These are phyloP conservation scores for Galleria mellonella DNA, from an alignment of 1,140 invertebrate species.

Conservation along the genomic window DNA sequence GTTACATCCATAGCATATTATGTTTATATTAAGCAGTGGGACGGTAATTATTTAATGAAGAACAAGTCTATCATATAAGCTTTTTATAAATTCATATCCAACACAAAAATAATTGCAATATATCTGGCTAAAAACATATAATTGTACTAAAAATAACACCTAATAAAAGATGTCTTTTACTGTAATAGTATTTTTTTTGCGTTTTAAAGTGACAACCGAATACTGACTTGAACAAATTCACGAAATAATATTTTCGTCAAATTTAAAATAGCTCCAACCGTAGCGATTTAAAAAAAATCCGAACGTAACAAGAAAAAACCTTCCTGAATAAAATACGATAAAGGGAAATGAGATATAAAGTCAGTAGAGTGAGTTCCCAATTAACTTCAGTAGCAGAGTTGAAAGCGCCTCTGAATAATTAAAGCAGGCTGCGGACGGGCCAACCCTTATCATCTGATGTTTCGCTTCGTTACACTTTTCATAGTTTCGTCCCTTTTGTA, in stretches of 20 bases:
- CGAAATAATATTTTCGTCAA: background rate
- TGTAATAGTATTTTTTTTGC: no score
- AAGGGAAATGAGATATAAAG: constrained; percentile 28
- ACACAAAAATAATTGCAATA: no score
- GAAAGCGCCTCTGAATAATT: constrained; percentile 58
- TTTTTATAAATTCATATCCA: no score
- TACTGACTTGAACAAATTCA: no score
- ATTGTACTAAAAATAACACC: no score
- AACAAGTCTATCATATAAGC: no score
- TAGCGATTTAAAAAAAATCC: background rate
- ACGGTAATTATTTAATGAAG: no score
- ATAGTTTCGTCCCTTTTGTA: constrained; percentile 37
- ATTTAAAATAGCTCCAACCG: background rate
- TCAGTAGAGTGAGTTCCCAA: constrained; percentile 28
- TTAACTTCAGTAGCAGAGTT: constrained; percentile 39
- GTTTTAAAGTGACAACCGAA: no score
- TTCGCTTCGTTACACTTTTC: constrained; percentile 41
- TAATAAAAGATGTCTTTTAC: no score
- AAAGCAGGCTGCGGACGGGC: constrained; percentile 14
- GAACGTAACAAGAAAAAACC: constrained; percentile 8
- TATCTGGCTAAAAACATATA: no score
- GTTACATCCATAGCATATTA: no score
- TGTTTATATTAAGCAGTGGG: no score
- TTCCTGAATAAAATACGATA: constrained; percentile 25
- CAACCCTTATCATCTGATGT: constrained; percentile 48